Conservation (phyloP, 2,888 invertebrate genomes). For the Oegoconia quadripuncta region DNA sequence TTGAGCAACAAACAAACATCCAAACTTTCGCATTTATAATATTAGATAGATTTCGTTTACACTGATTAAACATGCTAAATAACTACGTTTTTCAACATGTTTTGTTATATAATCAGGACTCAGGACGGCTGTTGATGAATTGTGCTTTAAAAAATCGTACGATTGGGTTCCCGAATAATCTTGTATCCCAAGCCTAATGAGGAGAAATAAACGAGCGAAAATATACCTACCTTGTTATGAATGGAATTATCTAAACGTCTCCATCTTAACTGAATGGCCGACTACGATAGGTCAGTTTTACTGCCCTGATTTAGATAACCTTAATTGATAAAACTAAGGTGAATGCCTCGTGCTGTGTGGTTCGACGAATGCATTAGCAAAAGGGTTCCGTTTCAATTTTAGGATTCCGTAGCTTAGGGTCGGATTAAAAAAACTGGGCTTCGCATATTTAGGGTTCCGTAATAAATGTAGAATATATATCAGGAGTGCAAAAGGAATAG, state of each 20-base stretch:
- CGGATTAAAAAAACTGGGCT: no score
- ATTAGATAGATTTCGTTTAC: no score
- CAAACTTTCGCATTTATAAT: no score
- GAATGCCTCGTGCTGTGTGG: background rate
- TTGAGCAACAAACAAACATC: background rate
- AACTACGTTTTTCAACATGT: no score
- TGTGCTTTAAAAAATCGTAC: background rate
- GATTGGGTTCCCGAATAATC: background rate
- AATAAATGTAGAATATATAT: no score
- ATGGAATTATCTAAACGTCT: conserved; percentile 1
- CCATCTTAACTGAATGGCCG: conserved; percentile 5
- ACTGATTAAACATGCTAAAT: no score
- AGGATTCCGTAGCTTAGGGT: no score
- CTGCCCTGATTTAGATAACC: conserved; percentile 1
- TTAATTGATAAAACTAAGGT: conserved; percentile 2
- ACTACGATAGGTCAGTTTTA: conserved; percentile 18
- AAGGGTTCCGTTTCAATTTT: conserved; percentile 22
- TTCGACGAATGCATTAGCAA: conserved; percentile 4
- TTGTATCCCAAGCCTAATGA: background rate
- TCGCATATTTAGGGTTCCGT: no score
- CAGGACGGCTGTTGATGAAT: no score
- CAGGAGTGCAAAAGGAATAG: no score
- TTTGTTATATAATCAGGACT: no score
- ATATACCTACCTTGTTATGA: no score
- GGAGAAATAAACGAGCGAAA: background rate